A percentile compares a stretch with the other conserved stretches of the same genome.
Evolutionary conservation across 2,113 vertebrate species (phyloP).

Genomic region (Pyrgilauda ruficollis): DNA sequence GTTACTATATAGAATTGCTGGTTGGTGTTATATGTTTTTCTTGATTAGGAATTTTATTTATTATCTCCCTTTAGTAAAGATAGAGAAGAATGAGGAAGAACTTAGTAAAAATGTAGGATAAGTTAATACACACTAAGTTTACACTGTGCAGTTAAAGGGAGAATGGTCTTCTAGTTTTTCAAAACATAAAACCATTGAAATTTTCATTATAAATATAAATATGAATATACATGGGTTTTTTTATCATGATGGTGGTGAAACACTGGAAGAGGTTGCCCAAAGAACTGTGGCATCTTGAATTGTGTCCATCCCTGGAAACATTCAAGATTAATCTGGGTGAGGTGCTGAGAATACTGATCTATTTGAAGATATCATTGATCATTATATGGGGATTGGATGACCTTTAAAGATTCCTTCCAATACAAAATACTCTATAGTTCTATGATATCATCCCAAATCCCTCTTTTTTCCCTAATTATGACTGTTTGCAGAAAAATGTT

Average conservation of each 20-base stretch:
- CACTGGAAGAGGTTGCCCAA: not conserved
- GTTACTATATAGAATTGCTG: not conserved
- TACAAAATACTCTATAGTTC: not conserved
- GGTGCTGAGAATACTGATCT: not conserved
- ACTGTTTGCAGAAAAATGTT: not conserved
- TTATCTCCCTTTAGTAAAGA: not conserved
- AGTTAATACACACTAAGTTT: not conserved
- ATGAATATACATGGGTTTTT: not conserved
- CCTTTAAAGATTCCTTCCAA: not conserved
- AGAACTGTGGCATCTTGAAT: too few species aligned
- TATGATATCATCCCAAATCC: not conserved
- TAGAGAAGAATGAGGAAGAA: not conserved
- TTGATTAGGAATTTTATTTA: not conserved
- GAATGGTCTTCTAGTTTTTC: not conserved
- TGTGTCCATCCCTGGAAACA: not conserved
- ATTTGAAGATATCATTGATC: not conserved
- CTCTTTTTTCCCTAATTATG: not conserved
- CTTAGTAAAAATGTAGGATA: not conserved
- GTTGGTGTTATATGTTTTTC: not conserved
- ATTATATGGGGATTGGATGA: not conserved
- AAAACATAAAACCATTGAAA: not conserved
- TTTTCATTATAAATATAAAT: not conserved
- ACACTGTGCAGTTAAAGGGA: not conserved
- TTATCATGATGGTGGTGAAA: not conserved
- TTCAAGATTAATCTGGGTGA: not conserved